Base-by-base conservation (phyloP, 2,888 invertebrate genomes). In the Caenorhabditis sp. region DNA sequence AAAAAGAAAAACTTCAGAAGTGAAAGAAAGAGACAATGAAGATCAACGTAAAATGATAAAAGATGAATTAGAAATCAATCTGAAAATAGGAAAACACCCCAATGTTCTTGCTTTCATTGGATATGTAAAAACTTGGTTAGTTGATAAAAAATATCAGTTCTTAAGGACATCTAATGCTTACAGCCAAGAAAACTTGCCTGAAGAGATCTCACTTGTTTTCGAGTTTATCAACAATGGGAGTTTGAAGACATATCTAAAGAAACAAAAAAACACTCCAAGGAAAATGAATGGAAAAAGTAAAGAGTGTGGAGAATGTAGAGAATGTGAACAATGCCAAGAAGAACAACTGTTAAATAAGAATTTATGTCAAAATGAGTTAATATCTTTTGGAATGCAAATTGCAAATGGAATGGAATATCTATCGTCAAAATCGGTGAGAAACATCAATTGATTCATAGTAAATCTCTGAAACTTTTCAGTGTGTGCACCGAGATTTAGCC, bases 361-460 rank as follows among this genome's bases (percentile, higher is more conserved):
- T 5, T 13, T 83, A n/a, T 56, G 74, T 0, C 82, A 82, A 8
- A 69, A 76, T 5, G 86, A 97, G 92, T 94, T 98, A 68, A 96
- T 98, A 11, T 96, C 96, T 1, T 98, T 97, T 92, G 96, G 97
- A 0, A 97, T 96, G 92, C 98, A 98, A 94, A 95, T 98, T 2
- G 97, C 98, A 0, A 94, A 96, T 74, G 98, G 98, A 82, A 98
- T 98, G 98, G 96, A 97, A 85, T 98, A 98, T 93, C 94, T 98
- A 83, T 95, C 97, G 1, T 96, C 97, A 0, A 94, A 96, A 93
- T 94, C 96, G 93, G 96, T 96, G 93, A 94, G 93, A 62, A 40
- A 40, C 13, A 13, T 2, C 40, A 13, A 40, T n/a, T n/a, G n/a
- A n/a, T n/a, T n/a, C n/a, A n/a, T n/a, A n/a, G n/a, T 35, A 22